Evolutionary conservation across 2,797 vertebrate genomes (phyloP).

Genomic region (Channallabes apus): DNA sequence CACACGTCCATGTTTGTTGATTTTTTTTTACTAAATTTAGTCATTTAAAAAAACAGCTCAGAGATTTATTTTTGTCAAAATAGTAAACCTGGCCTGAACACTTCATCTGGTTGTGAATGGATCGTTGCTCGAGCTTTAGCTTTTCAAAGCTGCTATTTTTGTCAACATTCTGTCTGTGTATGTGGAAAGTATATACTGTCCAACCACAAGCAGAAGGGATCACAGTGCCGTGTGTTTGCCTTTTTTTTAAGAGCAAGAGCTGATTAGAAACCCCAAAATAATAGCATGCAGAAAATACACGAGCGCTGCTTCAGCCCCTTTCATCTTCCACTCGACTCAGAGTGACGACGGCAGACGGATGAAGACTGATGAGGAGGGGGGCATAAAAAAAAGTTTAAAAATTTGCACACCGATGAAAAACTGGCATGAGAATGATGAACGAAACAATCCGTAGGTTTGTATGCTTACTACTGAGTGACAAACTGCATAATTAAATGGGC

Average conservation of each 20-base stretch:
- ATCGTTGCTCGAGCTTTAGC: conserved; percentile 16
- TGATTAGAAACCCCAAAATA: conserved; percentile 15
- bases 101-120: neutral
- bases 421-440: conserved; percentile 3
- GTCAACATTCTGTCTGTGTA: conserved; percentile 49
- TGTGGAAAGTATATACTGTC: conserved; percentile 27
- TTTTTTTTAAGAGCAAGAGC: neutral
- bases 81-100: conserved; percentile 58
- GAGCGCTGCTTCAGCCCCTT: neutral
- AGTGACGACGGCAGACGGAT: conserved; percentile 1
- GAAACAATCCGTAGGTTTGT: neutral
- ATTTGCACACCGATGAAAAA: neutral
- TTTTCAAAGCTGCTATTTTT: conserved; percentile 56
- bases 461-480: neutral
- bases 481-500: conserved; percentile 1
- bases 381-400: neutral
- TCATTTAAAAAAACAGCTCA: conserved; percentile 14
- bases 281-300: neutral
- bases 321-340: neutral
- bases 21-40: neutral
- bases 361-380: conserved; percentile 10
- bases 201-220: conserved; percentile 37
- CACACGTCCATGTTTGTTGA: neutral
- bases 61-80: conserved; percentile 62
- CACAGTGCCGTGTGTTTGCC: conserved; percentile 1